Evolutionary conservation across 2,113 vertebrate genomes (phyloP).

Genomic region (Leiothrix lutea): DNA sequence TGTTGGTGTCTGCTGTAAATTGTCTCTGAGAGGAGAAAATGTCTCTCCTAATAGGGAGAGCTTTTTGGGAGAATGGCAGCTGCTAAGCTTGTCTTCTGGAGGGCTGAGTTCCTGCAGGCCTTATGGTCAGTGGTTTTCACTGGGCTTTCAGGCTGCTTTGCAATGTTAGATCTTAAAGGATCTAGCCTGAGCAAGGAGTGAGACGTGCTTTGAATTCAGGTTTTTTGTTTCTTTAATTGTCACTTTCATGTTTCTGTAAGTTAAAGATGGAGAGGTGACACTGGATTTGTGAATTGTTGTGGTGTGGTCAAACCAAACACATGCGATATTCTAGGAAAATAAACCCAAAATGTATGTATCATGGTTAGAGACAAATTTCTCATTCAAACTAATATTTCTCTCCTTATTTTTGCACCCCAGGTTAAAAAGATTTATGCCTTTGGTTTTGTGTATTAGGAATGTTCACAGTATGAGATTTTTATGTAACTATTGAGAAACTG

Average conservation of each 20-base stretch:
- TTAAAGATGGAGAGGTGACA: not conserved
- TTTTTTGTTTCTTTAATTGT: not conserved
- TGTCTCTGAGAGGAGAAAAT: not conserved
- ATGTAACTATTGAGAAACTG: not conserved
- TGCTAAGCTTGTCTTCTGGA: not conserved
- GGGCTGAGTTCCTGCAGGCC: not conserved
- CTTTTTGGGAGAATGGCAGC: not conserved
- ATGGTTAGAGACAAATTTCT: not conserved
- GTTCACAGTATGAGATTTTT: not conserved
- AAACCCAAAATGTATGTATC: not conserved
- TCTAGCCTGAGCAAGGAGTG: not conserved
- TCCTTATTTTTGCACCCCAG: not conserved
- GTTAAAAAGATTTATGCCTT: not conserved
- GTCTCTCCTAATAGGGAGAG: not conserved
- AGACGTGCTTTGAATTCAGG: not conserved
- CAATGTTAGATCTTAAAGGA: not conserved
- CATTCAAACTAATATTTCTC: not conserved
- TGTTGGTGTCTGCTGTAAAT: not conserved
- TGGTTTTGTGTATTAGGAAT: constrained; percentile 12
- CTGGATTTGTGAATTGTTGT: not conserved
- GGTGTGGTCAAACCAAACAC: not conserved
- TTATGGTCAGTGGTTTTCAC: not conserved
- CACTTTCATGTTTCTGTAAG: not conserved
- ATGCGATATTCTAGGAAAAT: not conserved
- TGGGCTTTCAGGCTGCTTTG: not conserved